Evolutionary conservation across 1,140 invertebrate genomes (phyloP).

Genomic region (Hycleus cichorii): DNA sequence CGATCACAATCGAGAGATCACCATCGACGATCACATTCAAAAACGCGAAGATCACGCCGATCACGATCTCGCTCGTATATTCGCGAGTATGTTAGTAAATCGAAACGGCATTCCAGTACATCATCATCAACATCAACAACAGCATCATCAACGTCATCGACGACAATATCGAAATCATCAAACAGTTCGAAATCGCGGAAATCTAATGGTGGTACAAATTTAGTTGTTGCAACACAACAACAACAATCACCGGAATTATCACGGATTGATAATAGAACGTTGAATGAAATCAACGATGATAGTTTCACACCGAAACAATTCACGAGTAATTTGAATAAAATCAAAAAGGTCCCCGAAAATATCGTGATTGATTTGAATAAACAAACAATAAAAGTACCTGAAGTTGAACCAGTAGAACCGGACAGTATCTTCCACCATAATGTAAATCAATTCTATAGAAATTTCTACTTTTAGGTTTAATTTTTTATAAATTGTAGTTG

Average conservation of each 20-base stretch:
- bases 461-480: background rate
- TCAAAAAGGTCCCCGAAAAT: conserved; percentile 33
- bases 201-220: too few relatives aligned
- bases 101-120: conserved; percentile 21
- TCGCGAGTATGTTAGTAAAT: conserved; percentile 27
- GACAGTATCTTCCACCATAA: conserved; percentile 38
- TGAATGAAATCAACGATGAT: conserved; percentile 36
- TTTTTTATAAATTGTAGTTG: conserved; percentile 25
- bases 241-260: background rate
- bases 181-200: background rate
- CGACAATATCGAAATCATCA: conserved; percentile 1
- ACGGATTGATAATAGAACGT: conserved; percentile 22
- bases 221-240: background rate
- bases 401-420: conserved; percentile 34
- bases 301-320: conserved; percentile 32
- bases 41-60: conserved; percentile 17
- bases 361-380: conserved; percentile 39
- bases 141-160: conserved; percentile 18
- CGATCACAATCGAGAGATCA: conserved; percentile 25
- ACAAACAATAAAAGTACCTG: conserved; percentile 38
- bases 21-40: conserved; percentile 27
- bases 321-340: conserved; percentile 13
- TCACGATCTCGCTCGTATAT: conserved; percentile 33
- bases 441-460: conserved; percentile 25
- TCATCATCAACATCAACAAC: conserved; percentile 6